phyloP scores from a whole-genome alignment of 2,888 invertebrate species.

The Metopia argyrocephala region DNA sequence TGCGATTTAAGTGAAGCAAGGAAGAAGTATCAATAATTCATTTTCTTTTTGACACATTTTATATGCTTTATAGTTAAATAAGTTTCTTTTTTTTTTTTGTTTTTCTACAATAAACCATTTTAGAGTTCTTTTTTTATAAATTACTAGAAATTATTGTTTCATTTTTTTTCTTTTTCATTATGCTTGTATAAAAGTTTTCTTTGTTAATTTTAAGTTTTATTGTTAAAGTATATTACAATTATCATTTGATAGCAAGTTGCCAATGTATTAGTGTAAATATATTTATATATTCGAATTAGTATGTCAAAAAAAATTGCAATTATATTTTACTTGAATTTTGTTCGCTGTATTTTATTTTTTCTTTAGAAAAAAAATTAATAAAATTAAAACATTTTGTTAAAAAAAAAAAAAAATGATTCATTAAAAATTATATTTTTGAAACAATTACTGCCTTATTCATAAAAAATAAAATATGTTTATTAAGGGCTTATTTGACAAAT shows the following conservation, averaged over 20 bases:
- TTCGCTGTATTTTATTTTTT: constrained; percentile 37
- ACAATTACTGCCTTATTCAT: too few species aligned
- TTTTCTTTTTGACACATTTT: neutral
- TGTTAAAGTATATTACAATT: constrained; percentile 30
- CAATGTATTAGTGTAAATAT: constrained; percentile 56
- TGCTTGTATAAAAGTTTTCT: constrained; percentile 39
- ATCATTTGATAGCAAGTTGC: constrained; percentile 44
- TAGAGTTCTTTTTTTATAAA: neutral
- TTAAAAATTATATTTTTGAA: too few species aligned
- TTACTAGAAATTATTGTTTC: too few species aligned
- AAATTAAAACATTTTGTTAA: constrained; percentile 37
- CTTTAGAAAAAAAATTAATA: neutral
- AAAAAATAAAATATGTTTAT: too few species aligned
- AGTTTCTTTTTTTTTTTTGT: constrained; percentile 19
- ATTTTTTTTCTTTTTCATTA: constrained; percentile 9
- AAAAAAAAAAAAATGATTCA: constrained; percentile 40
- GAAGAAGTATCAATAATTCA: constrained; percentile 22
- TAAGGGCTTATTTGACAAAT: too few species aligned
- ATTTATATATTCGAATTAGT: constrained; percentile 44
- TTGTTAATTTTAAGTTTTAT: constrained; percentile 38
- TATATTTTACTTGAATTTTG: constrained; percentile 36
- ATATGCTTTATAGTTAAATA: constrained; percentile 36
- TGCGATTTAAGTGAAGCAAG: constrained; percentile 36
- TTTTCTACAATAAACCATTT: neutral
- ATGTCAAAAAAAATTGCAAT: constrained; percentile 34